Evolutionary conservation across 2,113 vertebrate species (phyloP), one percentile per base, ranked within the genome.

Genomic region (Symphodus melops): DNA sequence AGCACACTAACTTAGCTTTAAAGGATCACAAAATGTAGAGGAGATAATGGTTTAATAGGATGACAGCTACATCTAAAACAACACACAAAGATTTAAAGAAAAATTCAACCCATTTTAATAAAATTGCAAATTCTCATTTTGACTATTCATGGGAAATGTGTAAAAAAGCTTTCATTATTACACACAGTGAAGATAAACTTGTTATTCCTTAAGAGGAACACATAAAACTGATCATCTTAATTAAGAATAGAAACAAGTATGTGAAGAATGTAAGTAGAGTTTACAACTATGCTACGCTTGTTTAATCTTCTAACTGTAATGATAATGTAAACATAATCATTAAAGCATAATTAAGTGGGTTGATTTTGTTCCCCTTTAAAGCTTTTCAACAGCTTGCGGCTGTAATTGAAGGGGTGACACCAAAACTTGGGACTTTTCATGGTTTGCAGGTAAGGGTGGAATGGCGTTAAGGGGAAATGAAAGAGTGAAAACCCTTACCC

Each of bases 401-500:
- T 60, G 9, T 46, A 48, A 44, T 21, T 56, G 17, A 11, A 41
- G 41, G 46, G 37, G 46, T 21, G 7, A 77, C 12, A 46, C 33
- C 17, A 66, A 60, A 75, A 65, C 66, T 41, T 3, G 11, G n/a
- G 53, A 57, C 51, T 71, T 58, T 21, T 68, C 11, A 44, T 3
- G 21, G 59, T 51, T 61, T 69, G 20, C 53, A 72, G 65, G 67
- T 28, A 25, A 72, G 36, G 67, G 20, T 39, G 58, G 72, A 66
- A 65, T 41, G 62, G 60, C 55, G 28, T 10, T 44, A 17, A 21
- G 8, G 41, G 46, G 65, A 53, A 54, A 44, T 28, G 9, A 1
- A 21, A 19, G 37, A 83, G 56, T 79, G 70, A 81, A 79, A 76
- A 86, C 87, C 89, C 94, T 95, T 94, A 95, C 94, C 94, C 87